Conservation (phyloP, 2,797 vertebrate species). For the Melanotaenia trifasciata region DNA sequence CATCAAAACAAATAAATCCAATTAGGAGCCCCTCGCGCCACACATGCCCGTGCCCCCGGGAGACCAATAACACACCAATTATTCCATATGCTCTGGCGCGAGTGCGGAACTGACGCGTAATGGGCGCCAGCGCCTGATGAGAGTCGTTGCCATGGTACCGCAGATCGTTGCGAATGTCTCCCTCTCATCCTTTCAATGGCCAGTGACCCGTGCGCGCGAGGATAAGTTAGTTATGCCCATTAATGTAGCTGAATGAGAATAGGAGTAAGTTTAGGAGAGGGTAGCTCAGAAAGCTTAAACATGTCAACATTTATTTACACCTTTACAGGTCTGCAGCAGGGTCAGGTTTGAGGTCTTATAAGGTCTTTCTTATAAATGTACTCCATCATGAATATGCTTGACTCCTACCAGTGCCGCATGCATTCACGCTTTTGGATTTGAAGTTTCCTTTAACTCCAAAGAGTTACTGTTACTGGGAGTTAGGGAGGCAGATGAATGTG, state of each 20-base stretch:
- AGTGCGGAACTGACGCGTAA: conserved; percentile 72
- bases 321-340: conserved; percentile 6
- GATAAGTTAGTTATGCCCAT: conserved; percentile 76
- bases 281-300: conserved; percentile 32
- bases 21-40: conserved; percentile 75
- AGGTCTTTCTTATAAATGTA: background rate
- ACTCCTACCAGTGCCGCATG: background rate
- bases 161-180: conserved; percentile 60
- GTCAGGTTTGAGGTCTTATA: conserved; percentile 5
- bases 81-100: conserved; percentile 75
- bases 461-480: background rate
- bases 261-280: conserved; percentile 21
- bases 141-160: conserved; percentile 75
- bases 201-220: conserved; percentile 64
- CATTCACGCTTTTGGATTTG: background rate
- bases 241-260: conserved; percentile 61
- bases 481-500: conserved; percentile 7
- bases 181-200: conserved; percentile 59
- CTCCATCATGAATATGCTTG: background rate
- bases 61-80: conserved; percentile 83
- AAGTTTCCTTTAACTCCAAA: background rate
- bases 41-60: conserved; percentile 76
- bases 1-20: conserved; percentile 83
- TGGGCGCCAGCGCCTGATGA: conserved; percentile 72
- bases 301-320: conserved; percentile 25